Percentiles rank a stretch among this genome's conserved stretches.
These are phyloP conservation scores for Sebastes dallii DNA, from an alignment of 2,797 vertebrate genomes.

Conservation along the genomic window DNA sequence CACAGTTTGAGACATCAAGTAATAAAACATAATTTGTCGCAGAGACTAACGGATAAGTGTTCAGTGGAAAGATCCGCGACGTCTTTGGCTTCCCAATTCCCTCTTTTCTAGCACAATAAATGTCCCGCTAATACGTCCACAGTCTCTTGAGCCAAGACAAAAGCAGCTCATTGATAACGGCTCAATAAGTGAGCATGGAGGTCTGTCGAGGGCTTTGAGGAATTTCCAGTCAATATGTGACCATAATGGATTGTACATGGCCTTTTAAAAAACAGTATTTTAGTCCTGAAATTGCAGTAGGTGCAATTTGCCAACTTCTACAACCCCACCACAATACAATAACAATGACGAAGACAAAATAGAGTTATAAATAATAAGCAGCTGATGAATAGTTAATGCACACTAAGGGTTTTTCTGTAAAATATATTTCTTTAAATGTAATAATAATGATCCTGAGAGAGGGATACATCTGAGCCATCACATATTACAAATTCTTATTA, in stretches of 20 bases:
- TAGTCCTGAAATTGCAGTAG: slow-evolving; percentile 22
- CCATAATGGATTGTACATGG: slow-evolving; percentile 48
- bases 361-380: slow-evolving; percentile 11
- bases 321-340: not conserved
- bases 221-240: slow-evolving; percentile 55
- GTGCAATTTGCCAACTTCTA: slow-evolving; percentile 19
- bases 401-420: not conserved
- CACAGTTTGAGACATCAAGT: not conserved
- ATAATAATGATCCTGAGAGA: slow-evolving; percentile 3
- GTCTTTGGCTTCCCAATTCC: slow-evolving; percentile 22
- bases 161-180: slow-evolving; percentile 69
- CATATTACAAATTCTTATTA: slow-evolving; percentile 14
- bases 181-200: slow-evolving; percentile 66
- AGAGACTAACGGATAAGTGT: not conserved
- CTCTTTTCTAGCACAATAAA: slow-evolving; percentile 50
- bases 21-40: slow-evolving; percentile 1
- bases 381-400: slow-evolving; percentile 10
- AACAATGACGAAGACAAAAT: not conserved
- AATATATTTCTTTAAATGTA: slow-evolving; percentile 5
- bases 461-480: slow-evolving; percentile 16
- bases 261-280: slow-evolving; percentile 34
- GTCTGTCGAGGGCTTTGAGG: slow-evolving; percentile 54
- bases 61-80: slow-evolving; percentile 1
- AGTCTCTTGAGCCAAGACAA: slow-evolving; percentile 60
- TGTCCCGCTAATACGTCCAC: slow-evolving; percentile 50